Evolutionary conservation across 2,888 invertebrate genomes (phyloP).

Genomic region (Metallyticus violacea): DNA sequence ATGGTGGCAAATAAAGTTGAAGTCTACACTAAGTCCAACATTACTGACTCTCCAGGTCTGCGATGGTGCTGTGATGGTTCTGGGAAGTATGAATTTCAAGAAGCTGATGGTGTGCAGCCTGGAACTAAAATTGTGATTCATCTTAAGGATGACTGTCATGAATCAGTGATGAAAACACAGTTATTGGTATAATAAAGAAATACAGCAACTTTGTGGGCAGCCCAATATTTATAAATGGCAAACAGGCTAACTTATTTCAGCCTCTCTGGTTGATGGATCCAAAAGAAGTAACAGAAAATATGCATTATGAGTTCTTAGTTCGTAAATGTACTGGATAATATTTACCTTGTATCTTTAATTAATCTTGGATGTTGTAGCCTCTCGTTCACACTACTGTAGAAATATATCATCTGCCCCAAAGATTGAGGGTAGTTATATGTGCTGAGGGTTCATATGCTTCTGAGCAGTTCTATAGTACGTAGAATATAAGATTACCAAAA

Average conservation of each 20-base stretch:
- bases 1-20: conserved; percentile 96
- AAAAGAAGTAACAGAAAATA: conserved; percentile 77
- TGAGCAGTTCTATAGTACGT: too few relatives aligned
- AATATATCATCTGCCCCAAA: too few relatives aligned
- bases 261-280: conserved; percentile 93
- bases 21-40: conserved; percentile 78
- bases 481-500: too few relatives aligned
- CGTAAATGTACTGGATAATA: too few relatives aligned
- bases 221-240: conserved; percentile 87
- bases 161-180: conserved; percentile 80
- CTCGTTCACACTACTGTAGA: too few relatives aligned
- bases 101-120: conserved; percentile 76
- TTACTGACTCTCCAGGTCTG: conserved; percentile 55
- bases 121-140: conserved; percentile 94
- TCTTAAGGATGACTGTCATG: conserved; percentile 81
- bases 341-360: too few relatives aligned
- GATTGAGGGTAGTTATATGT: too few relatives aligned
- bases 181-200: conserved; percentile 85
- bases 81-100: conserved; percentile 85
- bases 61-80: conserved; percentile 90
- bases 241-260: conserved; percentile 71
- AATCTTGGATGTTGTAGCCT: too few relatives aligned
- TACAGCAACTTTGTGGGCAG: conserved; percentile 97
- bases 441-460: too few relatives aligned
- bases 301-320: conserved; percentile 94